Conservation (phyloP, 1,140 invertebrate genomes). For the Polypedilum vanderplanki region DNA sequence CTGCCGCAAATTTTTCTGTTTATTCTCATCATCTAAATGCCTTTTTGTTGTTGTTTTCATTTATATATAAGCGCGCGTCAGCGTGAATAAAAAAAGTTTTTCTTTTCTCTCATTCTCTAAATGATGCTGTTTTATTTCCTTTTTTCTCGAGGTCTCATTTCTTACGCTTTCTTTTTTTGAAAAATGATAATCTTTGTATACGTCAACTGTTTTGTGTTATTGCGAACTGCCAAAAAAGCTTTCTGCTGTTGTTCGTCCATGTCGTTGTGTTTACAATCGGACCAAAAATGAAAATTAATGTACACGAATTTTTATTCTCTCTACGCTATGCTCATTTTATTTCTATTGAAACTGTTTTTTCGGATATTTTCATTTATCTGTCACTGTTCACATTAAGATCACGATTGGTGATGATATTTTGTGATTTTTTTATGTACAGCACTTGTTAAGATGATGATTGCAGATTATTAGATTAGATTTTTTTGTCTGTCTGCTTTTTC, state of each 20-base stretch:
- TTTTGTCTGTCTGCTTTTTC: too few relatives aligned
- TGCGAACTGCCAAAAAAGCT: not conserved
- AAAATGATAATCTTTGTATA: slow-evolving; percentile 27
- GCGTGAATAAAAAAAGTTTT: too few relatives aligned
- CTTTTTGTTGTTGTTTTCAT: too few relatives aligned
- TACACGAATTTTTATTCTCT: not conserved
- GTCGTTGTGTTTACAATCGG: not conserved
- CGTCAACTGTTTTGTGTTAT: slow-evolving; percentile 23
- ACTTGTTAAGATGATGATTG: too few relatives aligned
- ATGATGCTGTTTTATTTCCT: not conserved
- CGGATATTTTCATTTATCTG: slow-evolving; percentile 7
- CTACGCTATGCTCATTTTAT: not conserved
- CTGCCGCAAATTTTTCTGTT: too few relatives aligned
- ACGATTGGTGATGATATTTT: too few relatives aligned
- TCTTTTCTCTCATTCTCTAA: not conserved
- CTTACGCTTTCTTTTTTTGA: slow-evolving; percentile 8
- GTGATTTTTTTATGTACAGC: too few relatives aligned
- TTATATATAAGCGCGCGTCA: too few relatives aligned
- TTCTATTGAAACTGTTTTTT: not conserved
- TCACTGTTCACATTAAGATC: not conserved
- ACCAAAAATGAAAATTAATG: slow-evolving; percentile 25
- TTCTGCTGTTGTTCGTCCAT: not conserved
- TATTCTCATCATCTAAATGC: too few relatives aligned
- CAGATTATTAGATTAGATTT: too few relatives aligned
- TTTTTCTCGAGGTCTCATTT: slow-evolving; percentile 6